A percentile compares a stretch with the other conserved stretches of the same genome.
These are phyloP conservation scores for Phlogophora meticulosa DNA, from an alignment of 2,888 invertebrate genomes.

Conservation along the genomic window DNA sequence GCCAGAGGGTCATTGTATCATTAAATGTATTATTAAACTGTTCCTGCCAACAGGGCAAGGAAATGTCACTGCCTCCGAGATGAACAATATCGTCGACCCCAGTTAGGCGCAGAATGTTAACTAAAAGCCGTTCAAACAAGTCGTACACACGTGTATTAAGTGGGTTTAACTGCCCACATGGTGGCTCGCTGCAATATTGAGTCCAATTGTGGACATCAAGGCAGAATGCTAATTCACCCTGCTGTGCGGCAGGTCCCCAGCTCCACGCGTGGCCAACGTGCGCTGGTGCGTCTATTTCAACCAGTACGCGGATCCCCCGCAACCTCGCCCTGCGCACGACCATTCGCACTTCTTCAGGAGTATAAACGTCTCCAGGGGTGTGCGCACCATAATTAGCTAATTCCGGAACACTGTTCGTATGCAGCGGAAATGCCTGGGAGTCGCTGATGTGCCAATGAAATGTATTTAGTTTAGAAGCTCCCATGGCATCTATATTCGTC, in stretches of 20 bases:
- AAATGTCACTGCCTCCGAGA: constrained; percentile 94
- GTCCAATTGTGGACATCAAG: constrained; percentile 94
- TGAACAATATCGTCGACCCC: constrained; percentile 95
- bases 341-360: constrained; percentile 92
- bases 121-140: constrained; percentile 93
- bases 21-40: constrained; percentile 90
- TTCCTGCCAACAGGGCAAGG: constrained; percentile 93
- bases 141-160: constrained; percentile 93
- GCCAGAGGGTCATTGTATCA: constrained; percentile 93
- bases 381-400: constrained; percentile 95
- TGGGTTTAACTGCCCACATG: constrained; percentile 95
- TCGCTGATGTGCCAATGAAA: constrained; percentile 98
- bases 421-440: constrained; percentile 97
- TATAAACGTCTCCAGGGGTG: constrained; percentile 94
- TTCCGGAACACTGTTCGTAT: constrained; percentile 93
- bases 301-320: constrained; percentile 96
- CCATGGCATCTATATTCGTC: constrained; percentile 95
- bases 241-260: constrained; percentile 92
- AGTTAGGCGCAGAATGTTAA: constrained; percentile 94
- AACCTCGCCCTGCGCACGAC: constrained; percentile 94
- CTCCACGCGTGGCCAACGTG: constrained; percentile 96
- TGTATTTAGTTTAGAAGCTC: constrained; percentile 96
- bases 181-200: constrained; percentile 94
- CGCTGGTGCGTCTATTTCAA: constrained; percentile 97
- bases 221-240: constrained; percentile 94